These are phyloP conservation scores for Fragum sueziense DNA, from an alignment of 2,888 invertebrate species.

Conservation along the genomic window DNA sequence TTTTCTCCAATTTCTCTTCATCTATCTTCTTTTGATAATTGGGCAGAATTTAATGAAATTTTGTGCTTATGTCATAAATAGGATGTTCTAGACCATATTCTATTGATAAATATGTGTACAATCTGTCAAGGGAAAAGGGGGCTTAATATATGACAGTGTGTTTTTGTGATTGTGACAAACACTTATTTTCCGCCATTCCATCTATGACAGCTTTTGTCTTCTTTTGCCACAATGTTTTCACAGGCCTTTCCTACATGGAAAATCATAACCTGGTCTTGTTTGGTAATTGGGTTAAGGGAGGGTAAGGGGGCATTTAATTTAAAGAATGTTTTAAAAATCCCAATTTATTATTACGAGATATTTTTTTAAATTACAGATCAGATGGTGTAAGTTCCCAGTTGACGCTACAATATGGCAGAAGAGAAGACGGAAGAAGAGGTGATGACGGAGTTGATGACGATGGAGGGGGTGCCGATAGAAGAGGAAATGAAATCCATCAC, in stretches of 20 bases:
- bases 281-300: not conserved
- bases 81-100: too few species aligned
- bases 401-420: not conserved
- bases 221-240: not conserved
- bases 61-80: too few species aligned
- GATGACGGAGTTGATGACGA: not conserved
- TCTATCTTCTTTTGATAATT: too few species aligned
- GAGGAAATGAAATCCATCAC: constrained; percentile 30
- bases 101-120: too few species aligned
- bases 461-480: not conserved
- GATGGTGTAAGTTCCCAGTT: not conserved
- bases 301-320: not conserved
- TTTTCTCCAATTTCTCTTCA: too few species aligned
- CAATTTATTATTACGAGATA: not conserved
- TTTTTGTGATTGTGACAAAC: too few species aligned
- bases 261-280: not conserved
- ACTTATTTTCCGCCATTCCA: too few species aligned
- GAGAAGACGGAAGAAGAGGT: not conserved
- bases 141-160: too few species aligned
- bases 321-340: not conserved
- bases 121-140: too few species aligned
- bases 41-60: too few species aligned
- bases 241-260: not conserved
- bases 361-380: not conserved
- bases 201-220: too few species aligned